Conservation (phyloP, 2,797 vertebrate genomes). For the Anguilla megastoma region DNA sequence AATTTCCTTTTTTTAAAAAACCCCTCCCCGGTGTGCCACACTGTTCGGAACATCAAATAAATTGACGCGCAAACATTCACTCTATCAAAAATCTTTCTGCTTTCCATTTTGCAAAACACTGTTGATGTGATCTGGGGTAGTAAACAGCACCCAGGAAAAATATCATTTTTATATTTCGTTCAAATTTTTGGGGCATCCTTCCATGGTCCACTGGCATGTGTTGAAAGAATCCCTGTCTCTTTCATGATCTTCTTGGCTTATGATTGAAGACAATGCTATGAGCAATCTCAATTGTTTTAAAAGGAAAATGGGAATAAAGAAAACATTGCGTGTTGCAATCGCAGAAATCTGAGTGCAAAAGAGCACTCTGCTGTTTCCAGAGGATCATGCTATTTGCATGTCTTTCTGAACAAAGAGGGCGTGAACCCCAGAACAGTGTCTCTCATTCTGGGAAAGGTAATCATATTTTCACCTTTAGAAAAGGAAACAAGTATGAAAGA, state of each 20-base stretch:
- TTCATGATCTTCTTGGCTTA: neutral
- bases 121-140: neutral
- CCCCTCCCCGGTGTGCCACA: neutral
- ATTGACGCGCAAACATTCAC: neutral
- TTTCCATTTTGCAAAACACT: neutral
- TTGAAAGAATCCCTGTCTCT: neutral
- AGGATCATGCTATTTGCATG: neutral
- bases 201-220: neutral
- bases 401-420: neutral
- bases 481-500: constrained; percentile 70
- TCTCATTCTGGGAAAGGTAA: constrained; percentile 60
- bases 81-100: neutral
- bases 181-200: constrained; percentile 5
- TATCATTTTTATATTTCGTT: constrained; percentile 4
- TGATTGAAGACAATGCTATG: neutral
- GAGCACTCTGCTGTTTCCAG: neutral
- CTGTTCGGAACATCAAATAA: neutral
- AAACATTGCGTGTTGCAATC: constrained; percentile 37
- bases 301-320: constrained; percentile 42
- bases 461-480: constrained; percentile 68
- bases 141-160: neutral
- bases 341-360: neutral
- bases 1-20: neutral
- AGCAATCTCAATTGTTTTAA: constrained; percentile 7
- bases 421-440: constrained; percentile 7